Conservation (phyloP, 2,113 vertebrate species). For the Xiphophorus couchianus region DNA sequence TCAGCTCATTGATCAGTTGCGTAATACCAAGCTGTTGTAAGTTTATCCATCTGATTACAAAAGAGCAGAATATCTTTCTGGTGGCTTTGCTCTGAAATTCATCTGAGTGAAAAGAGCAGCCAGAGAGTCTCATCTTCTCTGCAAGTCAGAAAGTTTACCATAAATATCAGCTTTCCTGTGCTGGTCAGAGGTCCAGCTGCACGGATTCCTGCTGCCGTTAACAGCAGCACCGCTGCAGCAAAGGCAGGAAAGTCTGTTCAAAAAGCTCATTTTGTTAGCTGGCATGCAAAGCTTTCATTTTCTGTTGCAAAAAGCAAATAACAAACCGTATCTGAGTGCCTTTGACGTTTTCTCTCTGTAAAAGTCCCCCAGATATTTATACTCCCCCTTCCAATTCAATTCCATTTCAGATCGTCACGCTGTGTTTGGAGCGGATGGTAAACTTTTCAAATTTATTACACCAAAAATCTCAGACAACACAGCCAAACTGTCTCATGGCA, state of each 20-base stretch:
- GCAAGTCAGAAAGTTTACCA: slow-evolving; percentile 9
- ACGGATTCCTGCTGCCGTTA: slow-evolving; percentile 3
- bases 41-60: slow-evolving; percentile 37
- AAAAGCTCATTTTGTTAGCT: slow-evolving; percentile 30
- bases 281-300: slow-evolving; percentile 27
- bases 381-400: slow-evolving; percentile 35
- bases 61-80: slow-evolving; percentile 14
- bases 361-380: slow-evolving; percentile 44
- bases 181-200: slow-evolving; percentile 9
- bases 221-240: not conserved
- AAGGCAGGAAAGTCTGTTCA: slow-evolving; percentile 7
- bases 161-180: slow-evolving; percentile 12
- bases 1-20: slow-evolving; percentile 29
- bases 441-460: slow-evolving; percentile 39
- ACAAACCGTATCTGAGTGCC: slow-evolving; percentile 36
- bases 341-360: slow-evolving; percentile 35
- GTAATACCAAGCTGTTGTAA: slow-evolving; percentile 38
- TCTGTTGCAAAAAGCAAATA: slow-evolving; percentile 38
- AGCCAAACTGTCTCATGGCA: not conserved
- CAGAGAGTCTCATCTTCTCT: slow-evolving; percentile 29
- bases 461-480: slow-evolving; percentile 12
- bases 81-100: slow-evolving; percentile 19
- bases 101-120: slow-evolving; percentile 14
- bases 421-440: slow-evolving; percentile 11
- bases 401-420: slow-evolving; percentile 41